These are phyloP conservation scores for Daktulosphaira vitifoliae DNA, from an alignment of 1,140 invertebrate species.

Conservation along the genomic window DNA sequence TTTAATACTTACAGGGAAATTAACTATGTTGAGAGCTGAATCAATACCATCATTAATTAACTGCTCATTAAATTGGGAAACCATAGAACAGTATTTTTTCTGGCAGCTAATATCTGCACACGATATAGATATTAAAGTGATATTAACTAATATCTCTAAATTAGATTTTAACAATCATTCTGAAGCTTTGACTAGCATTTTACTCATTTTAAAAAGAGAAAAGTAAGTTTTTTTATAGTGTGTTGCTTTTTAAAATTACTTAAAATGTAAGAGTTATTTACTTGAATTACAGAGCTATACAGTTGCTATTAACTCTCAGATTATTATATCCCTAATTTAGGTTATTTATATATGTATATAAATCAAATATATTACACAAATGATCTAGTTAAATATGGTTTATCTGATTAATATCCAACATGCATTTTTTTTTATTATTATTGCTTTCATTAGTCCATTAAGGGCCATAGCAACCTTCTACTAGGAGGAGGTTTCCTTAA, in stretches of 20 bases:
- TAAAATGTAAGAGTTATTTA: background rate
- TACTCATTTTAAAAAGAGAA: slow-evolving; percentile 85
- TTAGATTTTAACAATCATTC: slow-evolving; percentile 79
- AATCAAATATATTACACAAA: too few relatives aligned
- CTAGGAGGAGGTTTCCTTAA: too few relatives aligned
- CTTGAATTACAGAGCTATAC: too few relatives aligned
- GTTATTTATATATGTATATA: too few relatives aligned
- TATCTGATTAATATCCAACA: too few relatives aligned
- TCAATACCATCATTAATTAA: slow-evolving; percentile 61
- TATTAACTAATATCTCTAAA: slow-evolving; percentile 81
- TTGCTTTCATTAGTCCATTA: too few relatives aligned
- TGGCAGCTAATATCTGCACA: slow-evolving; percentile 92
- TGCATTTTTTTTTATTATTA: too few relatives aligned
- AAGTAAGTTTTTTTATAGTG: slow-evolving; percentile 51
- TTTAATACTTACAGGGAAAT: slow-evolving; percentile 41
- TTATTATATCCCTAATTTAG: too few relatives aligned
- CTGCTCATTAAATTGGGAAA: slow-evolving; percentile 87
- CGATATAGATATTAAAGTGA: slow-evolving; percentile 79
- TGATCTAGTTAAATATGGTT: too few relatives aligned
- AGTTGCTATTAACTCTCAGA: too few relatives aligned
- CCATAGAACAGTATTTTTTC: slow-evolving; percentile 90
- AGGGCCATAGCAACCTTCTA: too few relatives aligned
- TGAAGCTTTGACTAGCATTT: slow-evolving; percentile 81
- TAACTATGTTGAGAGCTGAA: slow-evolving; percentile 70
- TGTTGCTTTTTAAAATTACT: too few relatives aligned